Conservation (phyloP, 2,888 invertebrate genomes). For the Hoplodrina blanda region DNA sequence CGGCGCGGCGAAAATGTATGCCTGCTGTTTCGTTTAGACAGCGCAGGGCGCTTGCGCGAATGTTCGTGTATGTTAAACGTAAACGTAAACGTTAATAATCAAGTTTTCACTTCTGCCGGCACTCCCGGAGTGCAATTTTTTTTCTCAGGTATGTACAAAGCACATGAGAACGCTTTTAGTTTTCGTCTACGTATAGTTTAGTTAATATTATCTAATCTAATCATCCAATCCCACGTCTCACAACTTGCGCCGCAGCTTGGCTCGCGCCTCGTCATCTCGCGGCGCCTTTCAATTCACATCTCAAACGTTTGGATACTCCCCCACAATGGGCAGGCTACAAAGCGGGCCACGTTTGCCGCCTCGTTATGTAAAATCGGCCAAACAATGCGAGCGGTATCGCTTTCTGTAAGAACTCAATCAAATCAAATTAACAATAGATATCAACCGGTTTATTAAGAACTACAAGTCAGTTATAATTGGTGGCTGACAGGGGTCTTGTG, state of each 20-base stretch:
- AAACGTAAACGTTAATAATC: too few species aligned
- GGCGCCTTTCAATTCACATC: slow-evolving; percentile 88
- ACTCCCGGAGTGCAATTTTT: too few species aligned
- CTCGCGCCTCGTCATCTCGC: slow-evolving; percentile 88
- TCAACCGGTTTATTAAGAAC: slow-evolving; percentile 68
- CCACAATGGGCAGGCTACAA: slow-evolving; percentile 82
- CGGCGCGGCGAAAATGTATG: too few species aligned
- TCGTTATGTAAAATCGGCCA: slow-evolving; percentile 89
- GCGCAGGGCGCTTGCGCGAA: too few species aligned
- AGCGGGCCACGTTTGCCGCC: slow-evolving; percentile 84
- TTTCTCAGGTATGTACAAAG: too few species aligned
- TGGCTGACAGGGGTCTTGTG: slow-evolving; percentile 60
- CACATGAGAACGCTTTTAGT: too few species aligned
- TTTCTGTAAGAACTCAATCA: slow-evolving; percentile 88
- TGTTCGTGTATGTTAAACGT: too few species aligned
- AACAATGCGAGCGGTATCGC: slow-evolving; percentile 87
- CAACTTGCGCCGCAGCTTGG: slow-evolving; percentile 64
- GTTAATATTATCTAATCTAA: not conserved
- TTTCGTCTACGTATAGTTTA: too few species aligned
- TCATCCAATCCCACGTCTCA: slow-evolving; percentile 22
- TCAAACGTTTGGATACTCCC: slow-evolving; percentile 87
- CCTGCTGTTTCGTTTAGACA: too few species aligned
- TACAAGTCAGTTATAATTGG: slow-evolving; percentile 59
- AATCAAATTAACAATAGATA: slow-evolving; percentile 87
- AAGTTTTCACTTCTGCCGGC: too few species aligned